These are phyloP conservation scores for Sceloporus tristichus DNA, from an alignment of 2,113 vertebrate species.

Conservation along the genomic window DNA sequence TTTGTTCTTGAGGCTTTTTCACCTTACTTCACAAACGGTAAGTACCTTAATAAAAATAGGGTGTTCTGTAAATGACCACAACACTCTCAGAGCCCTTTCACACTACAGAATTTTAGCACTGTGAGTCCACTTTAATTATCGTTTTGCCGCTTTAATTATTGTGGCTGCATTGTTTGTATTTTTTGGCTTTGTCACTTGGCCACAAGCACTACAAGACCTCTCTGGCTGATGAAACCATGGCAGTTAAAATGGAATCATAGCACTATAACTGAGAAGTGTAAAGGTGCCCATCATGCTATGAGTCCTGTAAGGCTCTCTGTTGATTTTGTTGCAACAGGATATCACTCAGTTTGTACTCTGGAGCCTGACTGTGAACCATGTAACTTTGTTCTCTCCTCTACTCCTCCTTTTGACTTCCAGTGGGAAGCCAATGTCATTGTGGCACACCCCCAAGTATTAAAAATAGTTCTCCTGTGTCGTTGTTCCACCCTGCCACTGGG, in stretches of 20 bases:
- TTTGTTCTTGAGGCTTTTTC: background rate
- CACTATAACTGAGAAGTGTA: too few species aligned
- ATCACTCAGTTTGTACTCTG: background rate
- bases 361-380: background rate
- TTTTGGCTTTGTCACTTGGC: too few species aligned
- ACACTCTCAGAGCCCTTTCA: background rate
- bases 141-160: too few species aligned
- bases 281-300: too few species aligned
- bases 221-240: too few species aligned
- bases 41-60: background rate
- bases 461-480: slow-evolving; percentile 22
- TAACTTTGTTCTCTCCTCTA: background rate
- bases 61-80: background rate
- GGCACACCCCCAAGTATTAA: slow-evolving; percentile 10
- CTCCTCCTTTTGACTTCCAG: background rate
- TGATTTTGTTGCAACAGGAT: background rate
- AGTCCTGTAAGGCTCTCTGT: background rate
- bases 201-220: too few species aligned
- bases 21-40: background rate
- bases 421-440: background rate
- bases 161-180: too few species aligned
- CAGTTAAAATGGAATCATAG: too few species aligned
- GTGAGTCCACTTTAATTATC: too few species aligned
- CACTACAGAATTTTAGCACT: too few species aligned
- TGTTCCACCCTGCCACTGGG: slow-evolving; percentile 19